A percentile compares a stretch with the other conserved stretches of the same genome.
phyloP scores from a whole-genome alignment of 2,113 vertebrate species.

The Tilapia sparmanii region DNA sequence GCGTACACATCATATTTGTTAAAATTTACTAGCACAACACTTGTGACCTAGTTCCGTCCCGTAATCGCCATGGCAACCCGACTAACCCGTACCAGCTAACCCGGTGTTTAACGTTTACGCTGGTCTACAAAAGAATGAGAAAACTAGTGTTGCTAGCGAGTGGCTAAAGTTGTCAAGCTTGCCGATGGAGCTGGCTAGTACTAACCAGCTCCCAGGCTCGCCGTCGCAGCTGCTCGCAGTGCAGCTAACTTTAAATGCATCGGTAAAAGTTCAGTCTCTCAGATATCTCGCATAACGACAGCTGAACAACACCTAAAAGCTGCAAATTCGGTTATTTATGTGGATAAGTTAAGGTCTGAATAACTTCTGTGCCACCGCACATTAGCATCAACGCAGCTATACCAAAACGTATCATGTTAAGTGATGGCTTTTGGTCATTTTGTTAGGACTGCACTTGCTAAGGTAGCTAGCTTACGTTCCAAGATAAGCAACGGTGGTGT shows the following conservation, averaged over 20 bases:
- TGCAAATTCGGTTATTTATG: background rate
- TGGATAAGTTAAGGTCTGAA: background rate
- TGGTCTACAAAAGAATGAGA: background rate
- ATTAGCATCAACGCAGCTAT: background rate
- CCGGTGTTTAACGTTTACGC: background rate
- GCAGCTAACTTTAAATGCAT: slow-evolving; percentile 13
- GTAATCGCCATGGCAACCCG: slow-evolving; percentile 48
- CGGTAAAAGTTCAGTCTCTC: slow-evolving; percentile 6
- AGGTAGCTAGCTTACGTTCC: background rate
- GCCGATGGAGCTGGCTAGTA: background rate
- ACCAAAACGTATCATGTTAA: background rate
- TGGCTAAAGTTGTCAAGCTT: background rate
- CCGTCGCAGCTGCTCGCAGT: background rate
- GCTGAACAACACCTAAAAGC: background rate
- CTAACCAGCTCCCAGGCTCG: background rate
- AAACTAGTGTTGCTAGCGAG: background rate
- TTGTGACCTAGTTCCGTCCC: background rate
- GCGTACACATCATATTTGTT: background rate
- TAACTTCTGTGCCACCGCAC: background rate
- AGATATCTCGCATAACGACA: background rate
- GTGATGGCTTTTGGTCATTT: background rate
- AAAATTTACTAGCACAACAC: background rate
- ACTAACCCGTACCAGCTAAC: background rate
- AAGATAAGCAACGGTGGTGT: background rate
- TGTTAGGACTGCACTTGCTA: slow-evolving; percentile 2